phyloP scores from a whole-genome alignment of 2,797 vertebrate species.

The Cuniculus paca region DNA sequence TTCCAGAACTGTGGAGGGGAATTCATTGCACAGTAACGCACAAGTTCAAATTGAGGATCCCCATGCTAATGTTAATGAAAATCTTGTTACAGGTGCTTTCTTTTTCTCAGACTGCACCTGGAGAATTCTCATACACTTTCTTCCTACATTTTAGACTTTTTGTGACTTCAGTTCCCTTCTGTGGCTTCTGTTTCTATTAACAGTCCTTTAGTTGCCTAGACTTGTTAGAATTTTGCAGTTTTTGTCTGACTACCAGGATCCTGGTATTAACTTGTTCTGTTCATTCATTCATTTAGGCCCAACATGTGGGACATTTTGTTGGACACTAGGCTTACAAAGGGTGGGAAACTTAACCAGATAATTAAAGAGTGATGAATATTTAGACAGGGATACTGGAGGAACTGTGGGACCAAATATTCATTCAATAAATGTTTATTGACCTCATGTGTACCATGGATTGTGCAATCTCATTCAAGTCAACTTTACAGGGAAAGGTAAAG shows the following conservation, averaged over 20 bases:
- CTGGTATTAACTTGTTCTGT: not conserved
- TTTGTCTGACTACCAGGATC: accelerated
- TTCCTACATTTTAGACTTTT: not conserved
- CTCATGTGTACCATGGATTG: not conserved
- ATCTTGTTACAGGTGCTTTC: not conserved
- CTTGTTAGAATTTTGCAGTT: not conserved
- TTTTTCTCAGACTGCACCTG: not conserved
- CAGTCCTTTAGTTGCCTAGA: not conserved
- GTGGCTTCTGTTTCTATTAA: not conserved
- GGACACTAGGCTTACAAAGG: not conserved
- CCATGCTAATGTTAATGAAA: not conserved
- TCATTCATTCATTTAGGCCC: not conserved
- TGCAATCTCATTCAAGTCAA: not conserved
- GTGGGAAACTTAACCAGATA: not conserved
- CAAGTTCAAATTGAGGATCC: not conserved
- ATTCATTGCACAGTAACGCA: not conserved
- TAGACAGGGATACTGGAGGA: not conserved
- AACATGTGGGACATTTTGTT: accelerated
- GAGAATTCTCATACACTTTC: not conserved
- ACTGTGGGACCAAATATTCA: not conserved
- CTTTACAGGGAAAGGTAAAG: not conserved
- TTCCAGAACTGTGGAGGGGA: not conserved
- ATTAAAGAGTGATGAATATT: not conserved
- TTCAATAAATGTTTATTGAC: not conserved
- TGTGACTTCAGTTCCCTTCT: not conserved